Percentiles rank a stretch among this genome's conserved stretches.
Conservation (phyloP, 2,888 invertebrate genomes). For the Scaptomyza cyrtandrae region DNA sequence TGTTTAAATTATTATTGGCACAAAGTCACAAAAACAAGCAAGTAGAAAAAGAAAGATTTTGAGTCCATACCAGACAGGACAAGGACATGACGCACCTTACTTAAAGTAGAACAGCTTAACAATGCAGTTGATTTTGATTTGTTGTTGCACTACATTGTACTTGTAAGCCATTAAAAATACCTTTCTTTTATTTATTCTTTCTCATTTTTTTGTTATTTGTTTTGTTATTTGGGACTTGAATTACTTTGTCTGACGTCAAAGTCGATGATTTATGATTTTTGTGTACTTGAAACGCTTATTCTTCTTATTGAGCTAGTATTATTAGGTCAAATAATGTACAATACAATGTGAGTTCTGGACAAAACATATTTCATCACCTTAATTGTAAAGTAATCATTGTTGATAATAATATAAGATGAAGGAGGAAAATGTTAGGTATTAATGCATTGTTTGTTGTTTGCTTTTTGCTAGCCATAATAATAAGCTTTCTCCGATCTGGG, state of each 20-base stretch:
- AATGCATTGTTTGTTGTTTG: not conserved
- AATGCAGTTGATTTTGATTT: constrained; percentile 17
- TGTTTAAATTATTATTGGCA: constrained; percentile 10
- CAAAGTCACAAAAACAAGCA: constrained; percentile 1
- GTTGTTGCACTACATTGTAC: not conserved
- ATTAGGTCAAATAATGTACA: not conserved
- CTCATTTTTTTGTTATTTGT: not conserved
- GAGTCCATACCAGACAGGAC: not conserved
- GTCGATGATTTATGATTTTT: constrained; percentile 38
- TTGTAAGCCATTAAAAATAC: constrained; percentile 3
- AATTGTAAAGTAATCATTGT: too few species aligned
- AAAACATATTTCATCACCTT: too few species aligned
- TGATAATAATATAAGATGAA: too few species aligned
- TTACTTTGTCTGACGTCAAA: constrained; percentile 14
- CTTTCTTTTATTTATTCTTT: not conserved
- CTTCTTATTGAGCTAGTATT: not conserved
- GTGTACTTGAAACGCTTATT: not conserved
- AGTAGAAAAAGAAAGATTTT: not conserved
- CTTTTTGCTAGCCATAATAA: not conserved
- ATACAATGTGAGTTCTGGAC: not conserved
- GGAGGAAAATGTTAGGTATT: too few species aligned
- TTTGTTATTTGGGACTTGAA: constrained; percentile 4
- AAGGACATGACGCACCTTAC: constrained; percentile 7
- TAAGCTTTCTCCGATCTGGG: not conserved
- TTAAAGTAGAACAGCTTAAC: not conserved